Conservation (phyloP, 1,140 invertebrate species). For the Panulirus ornatus region DNA sequence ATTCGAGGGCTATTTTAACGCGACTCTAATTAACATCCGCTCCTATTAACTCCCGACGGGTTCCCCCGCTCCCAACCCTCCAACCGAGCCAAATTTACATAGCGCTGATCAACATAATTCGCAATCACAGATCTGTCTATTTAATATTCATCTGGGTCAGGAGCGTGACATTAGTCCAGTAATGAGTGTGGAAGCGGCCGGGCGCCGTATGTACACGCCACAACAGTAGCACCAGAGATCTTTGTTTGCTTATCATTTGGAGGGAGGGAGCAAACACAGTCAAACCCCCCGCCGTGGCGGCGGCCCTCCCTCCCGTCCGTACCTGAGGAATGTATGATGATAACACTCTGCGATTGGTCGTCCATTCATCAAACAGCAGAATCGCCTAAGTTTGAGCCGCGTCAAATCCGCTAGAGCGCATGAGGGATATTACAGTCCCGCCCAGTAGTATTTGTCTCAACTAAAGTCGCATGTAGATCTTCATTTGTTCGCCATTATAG, state of each 20-base stretch:
- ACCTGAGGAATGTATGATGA: background rate
- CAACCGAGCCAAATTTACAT: conserved; percentile 12
- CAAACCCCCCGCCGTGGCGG: no score
- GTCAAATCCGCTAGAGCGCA: background rate
- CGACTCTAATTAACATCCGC: background rate
- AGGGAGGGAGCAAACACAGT: background rate
- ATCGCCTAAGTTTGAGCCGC: background rate
- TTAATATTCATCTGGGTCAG: conserved; percentile 13
- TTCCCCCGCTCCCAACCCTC: no score
- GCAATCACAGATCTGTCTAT: conserved; percentile 12
- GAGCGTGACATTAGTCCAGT: background rate
- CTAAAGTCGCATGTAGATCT: background rate
- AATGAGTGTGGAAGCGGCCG: background rate
- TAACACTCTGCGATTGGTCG: background rate
- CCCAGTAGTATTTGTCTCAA: background rate
- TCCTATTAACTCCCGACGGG: background rate
- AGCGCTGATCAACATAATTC: conserved; percentile 37
- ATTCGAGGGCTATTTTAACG: background rate
- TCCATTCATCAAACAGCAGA: background rate
- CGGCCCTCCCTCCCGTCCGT: no score
- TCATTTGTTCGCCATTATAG: background rate
- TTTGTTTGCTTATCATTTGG: background rate
- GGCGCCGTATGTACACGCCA: background rate
- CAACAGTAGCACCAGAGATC: background rate
- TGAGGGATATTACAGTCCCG: background rate